Evolutionary conservation across 2,888 invertebrate species (phyloP), one percentile per base, ranked within the genome.

Genomic region (Erannis defoliaria): DNA sequence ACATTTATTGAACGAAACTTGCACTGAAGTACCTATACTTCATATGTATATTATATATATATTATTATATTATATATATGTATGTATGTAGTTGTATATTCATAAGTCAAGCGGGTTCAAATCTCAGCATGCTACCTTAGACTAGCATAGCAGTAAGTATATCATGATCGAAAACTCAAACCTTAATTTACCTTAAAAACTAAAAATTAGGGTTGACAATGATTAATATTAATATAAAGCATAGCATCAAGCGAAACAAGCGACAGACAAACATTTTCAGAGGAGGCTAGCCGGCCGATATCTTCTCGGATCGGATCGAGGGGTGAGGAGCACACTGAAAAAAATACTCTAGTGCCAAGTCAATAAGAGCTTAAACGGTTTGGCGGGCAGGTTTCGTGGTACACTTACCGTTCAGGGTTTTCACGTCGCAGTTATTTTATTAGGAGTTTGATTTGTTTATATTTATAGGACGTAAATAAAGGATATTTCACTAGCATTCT

Each of bases 261-360:
- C 88, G 84, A 92, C 71, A 90, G 85, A 69, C 83, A 90, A 90
- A 91, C 89, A 93, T 85, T 88, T 93, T 90, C 89, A 90, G 89
- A 93, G 93, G 92, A 92, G 92, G 92, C 89, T 93, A 92, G 92
- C 92, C 92, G 90, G 89, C 86, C 86, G 87, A 86, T 84, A 83
- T 88, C 88, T 88, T 88, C 88, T 81, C 81, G 87, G 88, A 91
- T 94, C 93, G 90, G 94, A 94, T 94, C 94, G 93, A 92, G 93
- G 93, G 93, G 93, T 93, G 90, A 88, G 91, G 91, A 87, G 82
- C 84, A 90, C 93, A 93, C 93, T 93, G 93, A 91, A 93, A 93
- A 90, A 92, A 89, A 92, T 88, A 90, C 89, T 93, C 93, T 93
- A 93, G 89, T 89, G 93, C 93, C 90, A 90, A 83, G 86, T 90